phyloP scores from a whole-genome alignment of 1,140 invertebrate species.

The Euura lappo region DNA sequence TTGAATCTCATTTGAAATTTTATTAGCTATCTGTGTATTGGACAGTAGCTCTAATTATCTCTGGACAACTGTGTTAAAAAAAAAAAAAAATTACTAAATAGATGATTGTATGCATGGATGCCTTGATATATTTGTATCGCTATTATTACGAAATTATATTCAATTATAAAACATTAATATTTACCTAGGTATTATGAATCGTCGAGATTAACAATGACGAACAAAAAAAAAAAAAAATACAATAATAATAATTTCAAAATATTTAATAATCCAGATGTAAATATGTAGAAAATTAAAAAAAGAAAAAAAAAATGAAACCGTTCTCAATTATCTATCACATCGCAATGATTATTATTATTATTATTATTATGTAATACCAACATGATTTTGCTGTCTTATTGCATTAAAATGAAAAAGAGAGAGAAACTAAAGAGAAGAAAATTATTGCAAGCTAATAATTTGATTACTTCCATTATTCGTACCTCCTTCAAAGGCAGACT shows the following conservation, averaged over 20 bases:
- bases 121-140: background rate
- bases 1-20: no score
- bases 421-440: no score
- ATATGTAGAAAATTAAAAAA: background rate
- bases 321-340: background rate
- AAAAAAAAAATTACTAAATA: background rate
- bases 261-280: background rate
- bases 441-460: no score
- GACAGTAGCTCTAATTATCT: background rate
- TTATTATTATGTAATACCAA: background rate
- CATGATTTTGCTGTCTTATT: background rate
- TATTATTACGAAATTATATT: conserved; percentile 3
- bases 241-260: background rate
- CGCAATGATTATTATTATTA: background rate
- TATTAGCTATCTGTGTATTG: background rate
- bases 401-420: background rate
- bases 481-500: background rate
- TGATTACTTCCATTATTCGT: background rate
- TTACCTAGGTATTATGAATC: no score
- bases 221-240: no score
- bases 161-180: no score
- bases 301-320: background rate
- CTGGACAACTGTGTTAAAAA: background rate
- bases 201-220: no score
- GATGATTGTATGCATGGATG: conserved; percentile 5